Percentiles rank a stretch among this genome's conserved stretches.
These are phyloP conservation scores for Nyctalus aviator DNA, from an alignment of 2,797 vertebrate genomes.

Conservation along the genomic window DNA sequence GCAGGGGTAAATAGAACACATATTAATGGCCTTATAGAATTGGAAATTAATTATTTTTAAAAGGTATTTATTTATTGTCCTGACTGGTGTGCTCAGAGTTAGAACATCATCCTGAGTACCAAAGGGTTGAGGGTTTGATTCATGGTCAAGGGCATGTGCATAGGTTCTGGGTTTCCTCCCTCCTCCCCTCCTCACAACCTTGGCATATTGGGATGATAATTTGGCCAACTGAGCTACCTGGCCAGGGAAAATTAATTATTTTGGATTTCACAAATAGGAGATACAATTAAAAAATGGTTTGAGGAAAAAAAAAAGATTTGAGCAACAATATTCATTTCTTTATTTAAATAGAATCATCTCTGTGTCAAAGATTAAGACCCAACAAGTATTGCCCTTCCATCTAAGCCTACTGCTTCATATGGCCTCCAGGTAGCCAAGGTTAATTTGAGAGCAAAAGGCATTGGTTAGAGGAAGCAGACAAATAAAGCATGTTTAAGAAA, in stretches of 20 bases:
- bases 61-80: not conserved
- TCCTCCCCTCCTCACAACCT: not conserved
- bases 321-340: not conserved
- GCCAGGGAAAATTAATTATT: not conserved
- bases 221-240: not conserved
- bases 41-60: not conserved
- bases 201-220: not conserved
- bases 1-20: not conserved
- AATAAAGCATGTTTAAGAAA: not conserved
- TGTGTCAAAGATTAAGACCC: not conserved
- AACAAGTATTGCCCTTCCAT: not conserved
- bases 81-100: no score
- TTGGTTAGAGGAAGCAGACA: not conserved
- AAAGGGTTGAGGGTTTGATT: no score
- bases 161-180: no score
- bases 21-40: not conserved
- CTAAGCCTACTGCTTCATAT: not conserved
- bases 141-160: no score
- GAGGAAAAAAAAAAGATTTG: not conserved
- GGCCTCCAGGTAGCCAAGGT: not conserved
- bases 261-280: constrained; percentile 3
- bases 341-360: not conserved
- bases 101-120: no score
- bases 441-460: not conserved
- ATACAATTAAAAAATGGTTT: constrained; percentile 1